Evolutionary conservation across 2,113 vertebrate species (phyloP), one percentile per base, ranked within the genome.

Genomic region (Silurus glanis): DNA sequence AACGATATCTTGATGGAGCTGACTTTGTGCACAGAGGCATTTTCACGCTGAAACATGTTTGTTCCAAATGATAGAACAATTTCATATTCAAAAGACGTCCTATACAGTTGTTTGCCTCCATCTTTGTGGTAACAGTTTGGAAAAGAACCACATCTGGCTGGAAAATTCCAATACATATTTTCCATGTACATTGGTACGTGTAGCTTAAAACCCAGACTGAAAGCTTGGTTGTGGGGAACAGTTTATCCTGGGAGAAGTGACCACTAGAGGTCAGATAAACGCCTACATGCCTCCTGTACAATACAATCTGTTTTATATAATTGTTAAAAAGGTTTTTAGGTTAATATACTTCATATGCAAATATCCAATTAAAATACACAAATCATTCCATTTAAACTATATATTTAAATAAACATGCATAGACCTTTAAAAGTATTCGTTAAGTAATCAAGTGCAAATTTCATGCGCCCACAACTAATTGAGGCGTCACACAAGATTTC

Each of bases 231-330:
- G 51, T 19, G n/a, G 17, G 23, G 13, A 19, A 49, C 45, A 17
- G 23, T 21, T 37, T 21, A 55, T 6, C 16, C 17, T 58, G 49
- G 53, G 14, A 53, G 74, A 79, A 67, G 0, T 79, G 61, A 47
- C 74, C 84, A 85, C 84, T 85, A 85, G 84, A 80, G 45, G 84
- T 85, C 84, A 85, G 83, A 51, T 76, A 78, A 78, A 66, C n/a
- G 76, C n/a, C 25, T 79, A 37, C 75, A 28, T 6, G 10, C 53
- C n/a, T 9, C 9, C 21, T 14, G 10, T 53, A 53, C 74, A 76
- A 37, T 37, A 37, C 37, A 37, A 37, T 37, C 37, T 37, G 3
- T 37, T 37, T 37, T 37, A 53, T 12, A 6, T 12, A 53, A 53
- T 19, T 21, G 23, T 55, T 75, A 4, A n/a, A 21, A 75, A 66